Evolutionary conservation across 1,140 invertebrate species (phyloP).

Genomic region (Saccostrea echinata): DNA sequence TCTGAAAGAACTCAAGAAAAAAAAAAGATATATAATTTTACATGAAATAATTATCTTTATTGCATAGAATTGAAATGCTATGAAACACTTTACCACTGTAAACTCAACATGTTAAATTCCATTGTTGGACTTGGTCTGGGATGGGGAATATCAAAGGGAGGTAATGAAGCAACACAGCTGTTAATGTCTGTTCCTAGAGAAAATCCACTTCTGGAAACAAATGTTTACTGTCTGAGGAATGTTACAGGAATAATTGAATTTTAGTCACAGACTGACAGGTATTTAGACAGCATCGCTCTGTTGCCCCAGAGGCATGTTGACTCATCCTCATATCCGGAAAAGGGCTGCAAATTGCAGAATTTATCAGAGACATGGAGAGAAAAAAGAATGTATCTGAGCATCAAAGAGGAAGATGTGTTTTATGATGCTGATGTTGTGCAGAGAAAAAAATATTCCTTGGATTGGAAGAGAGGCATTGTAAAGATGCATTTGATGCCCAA

Average conservation of each 20-base stretch:
- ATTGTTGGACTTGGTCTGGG: no score
- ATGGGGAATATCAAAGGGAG: no score
- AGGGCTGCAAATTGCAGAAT: not conserved
- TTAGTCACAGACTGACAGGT: slow-evolving; percentile 6
- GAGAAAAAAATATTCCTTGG: not conserved
- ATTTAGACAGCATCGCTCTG: not conserved
- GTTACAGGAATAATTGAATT: slow-evolving; percentile 28
- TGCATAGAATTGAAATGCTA: no score
- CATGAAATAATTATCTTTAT: no score
- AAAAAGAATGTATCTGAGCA: not conserved
- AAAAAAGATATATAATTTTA: no score
- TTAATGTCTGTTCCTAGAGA: not conserved
- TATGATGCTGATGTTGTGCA: not conserved
- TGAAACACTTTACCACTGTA: no score
- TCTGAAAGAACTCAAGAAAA: no score
- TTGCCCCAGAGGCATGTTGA: slow-evolving; percentile 18
- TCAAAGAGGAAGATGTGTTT: not conserved
- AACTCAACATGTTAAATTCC: no score
- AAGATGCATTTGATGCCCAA: not conserved
- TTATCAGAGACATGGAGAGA: not conserved
- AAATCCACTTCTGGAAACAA: no score
- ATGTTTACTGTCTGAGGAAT: not conserved
- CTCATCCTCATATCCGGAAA: not conserved
- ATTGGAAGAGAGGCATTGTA: not conserved
- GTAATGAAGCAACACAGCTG: not conserved